Conservation (phyloP, 2,797 vertebrate genomes). For the Euthynnus affinis region DNA sequence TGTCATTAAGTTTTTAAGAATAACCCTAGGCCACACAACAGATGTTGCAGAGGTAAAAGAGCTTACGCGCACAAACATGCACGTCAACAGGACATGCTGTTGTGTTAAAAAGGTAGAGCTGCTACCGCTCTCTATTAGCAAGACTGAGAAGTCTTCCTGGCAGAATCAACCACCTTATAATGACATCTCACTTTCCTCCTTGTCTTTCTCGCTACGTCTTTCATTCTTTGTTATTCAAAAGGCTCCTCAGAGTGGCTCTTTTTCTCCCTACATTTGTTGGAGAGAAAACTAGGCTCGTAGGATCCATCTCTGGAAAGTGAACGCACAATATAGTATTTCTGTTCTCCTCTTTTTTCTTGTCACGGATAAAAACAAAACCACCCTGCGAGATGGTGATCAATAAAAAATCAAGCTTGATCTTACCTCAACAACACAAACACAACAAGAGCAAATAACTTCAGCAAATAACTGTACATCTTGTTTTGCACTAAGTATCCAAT, state of each 20-base stretch:
- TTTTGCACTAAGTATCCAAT: conserved; percentile 30
- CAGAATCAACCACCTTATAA: conserved; percentile 23
- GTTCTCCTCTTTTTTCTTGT: background rate
- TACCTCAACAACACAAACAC: background rate
- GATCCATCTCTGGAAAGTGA: background rate
- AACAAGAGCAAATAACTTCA: background rate
- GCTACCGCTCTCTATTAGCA: conserved; percentile 50
- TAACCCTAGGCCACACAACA: conserved; percentile 79
- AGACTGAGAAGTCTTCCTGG: conserved; percentile 39
- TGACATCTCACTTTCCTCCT: conserved; percentile 42
- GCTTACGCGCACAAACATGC: conserved; percentile 44
- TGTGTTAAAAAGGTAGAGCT: conserved; percentile 57
- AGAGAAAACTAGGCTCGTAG: background rate
- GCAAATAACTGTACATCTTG: conserved; percentile 9
- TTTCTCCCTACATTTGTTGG: background rate
- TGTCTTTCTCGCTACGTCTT: conserved; percentile 4
- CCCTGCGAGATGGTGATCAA: background rate
- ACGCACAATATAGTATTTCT: background rate
- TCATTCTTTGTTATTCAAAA: conserved; percentile 25
- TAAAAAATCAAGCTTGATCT: background rate
- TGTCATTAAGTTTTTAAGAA: conserved; percentile 83
- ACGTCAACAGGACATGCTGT: conserved; percentile 45
- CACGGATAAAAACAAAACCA: conserved; percentile 21
- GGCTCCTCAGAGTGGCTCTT: conserved; percentile 8
- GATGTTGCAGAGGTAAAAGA: conserved; percentile 74